Evolutionary conservation across 2,888 invertebrate species (phyloP), one percentile per base, ranked within the genome.

Genomic region (Lacanobia wlatinum): DNA sequence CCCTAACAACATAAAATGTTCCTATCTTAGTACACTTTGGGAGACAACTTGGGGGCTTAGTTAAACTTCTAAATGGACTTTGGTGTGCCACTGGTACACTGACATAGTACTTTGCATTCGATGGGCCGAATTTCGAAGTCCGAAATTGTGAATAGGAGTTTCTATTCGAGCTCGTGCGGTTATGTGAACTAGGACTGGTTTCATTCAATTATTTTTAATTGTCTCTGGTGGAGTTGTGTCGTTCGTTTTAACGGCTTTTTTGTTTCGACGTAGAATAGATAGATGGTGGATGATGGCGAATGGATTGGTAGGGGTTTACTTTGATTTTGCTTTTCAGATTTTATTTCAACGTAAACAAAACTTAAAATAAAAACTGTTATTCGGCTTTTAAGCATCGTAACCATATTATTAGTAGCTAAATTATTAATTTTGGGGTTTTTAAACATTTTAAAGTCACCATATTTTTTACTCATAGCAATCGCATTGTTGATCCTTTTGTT

Each of bases 161-260:
- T 70, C 66, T 61, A 64, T 67, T 53, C 59, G 53, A 66, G 65
- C 73, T 58, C 67, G 78, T 70, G 68, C 67, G 78, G 69, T 67
- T 62, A 38, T 77, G 52, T 60, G 63, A 66, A 63, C 73, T 73
- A 70, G 63, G 34, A 60, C 63, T 60, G 66, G 73, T 77, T 78
- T 78, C 23, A 73, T 73, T 70, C 82, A 80, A 80, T 80, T 82
- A 80, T 78, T 80, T 82, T 82, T 73, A 80, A 82, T 80, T 78
- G 70, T 70, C 66, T 72, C 59, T 61, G 50, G 38, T 56, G 18
- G 43, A 70, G 59, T 66, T 64, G 60, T 59, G 72, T 73, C 62
- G 66, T 34, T 53, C 50, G 43, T 43, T 68, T 53, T 40, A 21
- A 68, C 21, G 12, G 10, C 4, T 48, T 55, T 78, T 68, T 68